These are phyloP conservation scores for Eupleurogrammus muticus DNA, from an alignment of 2,797 vertebrate species.

Conservation along the genomic window DNA sequence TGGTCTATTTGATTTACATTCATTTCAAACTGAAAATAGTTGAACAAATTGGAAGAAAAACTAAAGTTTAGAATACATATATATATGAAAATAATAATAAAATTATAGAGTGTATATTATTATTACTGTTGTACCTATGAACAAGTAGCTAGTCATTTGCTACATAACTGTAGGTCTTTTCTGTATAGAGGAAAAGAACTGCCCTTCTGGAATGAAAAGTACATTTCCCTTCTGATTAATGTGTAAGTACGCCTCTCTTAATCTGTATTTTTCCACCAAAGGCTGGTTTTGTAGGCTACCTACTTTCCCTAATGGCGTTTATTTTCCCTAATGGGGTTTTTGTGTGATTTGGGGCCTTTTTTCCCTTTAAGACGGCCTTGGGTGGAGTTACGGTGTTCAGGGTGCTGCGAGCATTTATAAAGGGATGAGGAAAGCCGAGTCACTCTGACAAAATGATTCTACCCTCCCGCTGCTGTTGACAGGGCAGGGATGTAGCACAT, in stretches of 20 bases:
- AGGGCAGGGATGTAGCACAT: constrained; percentile 69
- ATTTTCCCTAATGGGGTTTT: background rate
- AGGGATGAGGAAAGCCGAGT: constrained; percentile 68
- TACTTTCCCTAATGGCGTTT: background rate
- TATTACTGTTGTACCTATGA: background rate
- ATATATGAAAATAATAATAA: no score
- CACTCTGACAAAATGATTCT: constrained; percentile 61
- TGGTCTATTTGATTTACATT: background rate
- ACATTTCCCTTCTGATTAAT: background rate
- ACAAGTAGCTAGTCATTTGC: no score
- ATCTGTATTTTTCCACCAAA: background rate
- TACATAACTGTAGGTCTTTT: background rate
- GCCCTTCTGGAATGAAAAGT: background rate
- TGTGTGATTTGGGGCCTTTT: constrained; percentile 19
- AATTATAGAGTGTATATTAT: background rate
- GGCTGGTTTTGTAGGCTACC: background rate
- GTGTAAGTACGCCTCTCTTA: background rate
- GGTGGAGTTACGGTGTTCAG: constrained; percentile 70
- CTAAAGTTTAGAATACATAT: background rate
- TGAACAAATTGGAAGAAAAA: no score
- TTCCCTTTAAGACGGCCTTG: constrained; percentile 61
- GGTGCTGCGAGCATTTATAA: constrained; percentile 67
- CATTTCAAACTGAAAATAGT: background rate
- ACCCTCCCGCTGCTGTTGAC: constrained; percentile 64
- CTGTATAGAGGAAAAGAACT: background rate